Evolutionary conservation across 2,797 vertebrate species (phyloP), one percentile per base, ranked within the genome.

Genomic region (Sylvia borin): DNA sequence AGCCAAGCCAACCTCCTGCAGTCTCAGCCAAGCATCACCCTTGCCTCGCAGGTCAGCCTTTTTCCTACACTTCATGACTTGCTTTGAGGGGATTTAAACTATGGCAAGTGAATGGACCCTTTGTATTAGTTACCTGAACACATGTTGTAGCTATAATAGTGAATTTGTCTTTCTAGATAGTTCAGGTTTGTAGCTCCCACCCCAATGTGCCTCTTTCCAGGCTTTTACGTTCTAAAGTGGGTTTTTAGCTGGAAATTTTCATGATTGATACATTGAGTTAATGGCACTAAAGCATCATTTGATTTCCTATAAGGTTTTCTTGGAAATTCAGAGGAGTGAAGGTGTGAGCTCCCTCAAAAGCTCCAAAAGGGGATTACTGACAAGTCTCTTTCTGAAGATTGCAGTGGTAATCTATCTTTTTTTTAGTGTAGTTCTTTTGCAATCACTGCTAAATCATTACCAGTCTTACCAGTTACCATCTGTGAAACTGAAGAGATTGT

Each of bases 1-100:
- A 99, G 99, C 99, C 99, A 99, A 99, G 98, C 99, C 98, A 99
- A 99, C 99, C 99, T 99, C 99, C 99, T 99, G 98, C 99, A 99
- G 97, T 98, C 99, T 98, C 99, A 99, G 98, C 99, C 99, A 98
- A 99, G 99, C 99, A 99, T 99, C 98, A 99, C 99, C 97, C 99
- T 99, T 97, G 98, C 99, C 97, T 98, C 99, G 97, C 99, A 99
- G 99, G 99, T 99, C 91, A 96, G 60, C 61, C 61, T 86, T 68
- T 15, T 92, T 89, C 76, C 75, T 84, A 22, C 47, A 45, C 24
- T 43, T 80, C 54, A 16, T 76, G 24, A 50, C 40, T 77, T 91
- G 43, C 47, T 93, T 53, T 79, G 74, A 31, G 58, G 67, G 50
- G 9, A 54, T 71, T 82, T 71, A 53, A 90, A 67, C 61, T 45